A percentile compares a stretch with the other conserved stretches of the same genome.
Conservation (phyloP, 2,113 vertebrate species). For the Pelvicachromis taeniatus region DNA sequence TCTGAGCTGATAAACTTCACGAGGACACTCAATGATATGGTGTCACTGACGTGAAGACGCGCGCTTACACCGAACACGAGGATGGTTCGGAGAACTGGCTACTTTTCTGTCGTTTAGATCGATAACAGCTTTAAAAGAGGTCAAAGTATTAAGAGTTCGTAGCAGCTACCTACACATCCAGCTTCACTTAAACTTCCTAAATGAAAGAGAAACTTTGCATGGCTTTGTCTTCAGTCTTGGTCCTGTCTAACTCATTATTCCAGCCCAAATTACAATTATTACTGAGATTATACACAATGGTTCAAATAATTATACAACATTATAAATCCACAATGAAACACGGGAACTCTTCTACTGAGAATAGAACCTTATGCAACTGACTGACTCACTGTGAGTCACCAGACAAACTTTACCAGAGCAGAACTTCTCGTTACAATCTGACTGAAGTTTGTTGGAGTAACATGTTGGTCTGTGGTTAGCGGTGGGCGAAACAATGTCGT, state of each 20-base stretch:
- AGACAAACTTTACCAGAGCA: not conserved
- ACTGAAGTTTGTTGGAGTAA: not conserved
- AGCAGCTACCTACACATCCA: not conserved
- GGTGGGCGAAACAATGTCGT: not conserved
- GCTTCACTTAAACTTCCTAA: not conserved
- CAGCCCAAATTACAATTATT: not conserved
- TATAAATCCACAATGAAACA: not conserved
- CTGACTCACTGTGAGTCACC: not conserved
- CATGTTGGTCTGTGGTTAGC: not conserved
- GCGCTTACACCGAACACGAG: not conserved
- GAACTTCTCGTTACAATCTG: not conserved
- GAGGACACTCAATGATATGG: not conserved
- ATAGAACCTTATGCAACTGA: not conserved
- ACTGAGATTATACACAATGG: not conserved
- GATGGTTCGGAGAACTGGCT: not conserved
- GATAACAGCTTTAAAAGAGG: not conserved
- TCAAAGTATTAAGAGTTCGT: not conserved
- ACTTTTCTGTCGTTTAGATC: rapidly evolving
- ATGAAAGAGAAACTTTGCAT: rapidly evolving
- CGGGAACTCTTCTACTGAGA: not conserved
- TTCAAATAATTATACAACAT: not conserved
- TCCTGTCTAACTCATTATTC: not conserved
- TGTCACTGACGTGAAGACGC: not conserved
- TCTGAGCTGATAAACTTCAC: not conserved
- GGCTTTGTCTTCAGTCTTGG: not conserved